A percentile compares a stretch with the other conserved stretches of the same genome.
Conservation (phyloP, 2,113 vertebrate species). For the Spheniscus mendiculus region DNA sequence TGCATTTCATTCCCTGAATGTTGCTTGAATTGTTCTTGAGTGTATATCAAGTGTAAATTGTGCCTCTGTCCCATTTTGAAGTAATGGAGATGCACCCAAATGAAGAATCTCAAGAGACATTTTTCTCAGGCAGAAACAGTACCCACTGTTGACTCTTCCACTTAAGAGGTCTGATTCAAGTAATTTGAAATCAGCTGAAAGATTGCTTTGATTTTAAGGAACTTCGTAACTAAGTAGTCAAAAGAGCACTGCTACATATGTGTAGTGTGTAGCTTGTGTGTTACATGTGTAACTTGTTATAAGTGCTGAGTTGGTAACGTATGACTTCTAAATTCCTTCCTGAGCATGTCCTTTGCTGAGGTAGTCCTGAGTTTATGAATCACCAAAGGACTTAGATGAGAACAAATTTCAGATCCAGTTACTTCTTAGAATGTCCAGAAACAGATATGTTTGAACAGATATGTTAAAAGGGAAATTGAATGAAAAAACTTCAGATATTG, state of each 20-base stretch:
- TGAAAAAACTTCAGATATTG: not conserved
- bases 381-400: not conserved
- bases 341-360: not conserved
- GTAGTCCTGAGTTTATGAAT: not conserved
- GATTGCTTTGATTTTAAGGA: not conserved
- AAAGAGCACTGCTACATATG: not conserved
- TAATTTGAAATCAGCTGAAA: not conserved
- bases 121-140: not conserved
- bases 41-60: not conserved
- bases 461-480: not conserved
- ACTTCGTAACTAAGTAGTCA: not conserved
- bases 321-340: not conserved
- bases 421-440: not conserved
- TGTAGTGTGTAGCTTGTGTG: too few relatives aligned
- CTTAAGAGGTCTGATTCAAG: not conserved
- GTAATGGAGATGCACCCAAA: not conserved
- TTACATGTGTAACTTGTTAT: not conserved
- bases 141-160: not conserved
- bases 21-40: not conserved
- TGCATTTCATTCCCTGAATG: not conserved
- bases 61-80: not conserved
- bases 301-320: not conserved
- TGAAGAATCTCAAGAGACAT: not conserved
- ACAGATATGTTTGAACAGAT: not conserved
- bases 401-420: not conserved